Evolutionary conservation across 2,888 invertebrate genomes (phyloP).

Genomic region (Volucella zonaria): DNA sequence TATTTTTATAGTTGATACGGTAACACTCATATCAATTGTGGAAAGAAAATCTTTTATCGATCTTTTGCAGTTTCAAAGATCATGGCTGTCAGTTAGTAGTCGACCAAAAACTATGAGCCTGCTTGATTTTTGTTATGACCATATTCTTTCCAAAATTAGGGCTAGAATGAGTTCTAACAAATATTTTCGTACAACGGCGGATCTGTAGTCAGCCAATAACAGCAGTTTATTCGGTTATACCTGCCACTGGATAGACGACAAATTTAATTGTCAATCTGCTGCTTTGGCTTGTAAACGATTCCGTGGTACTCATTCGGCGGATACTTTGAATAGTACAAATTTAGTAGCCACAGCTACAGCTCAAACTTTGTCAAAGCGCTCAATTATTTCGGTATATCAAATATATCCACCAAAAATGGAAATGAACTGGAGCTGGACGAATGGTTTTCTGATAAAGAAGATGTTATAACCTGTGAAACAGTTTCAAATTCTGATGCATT

Average conservation of each 20-base stretch:
- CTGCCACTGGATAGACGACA: too few relatives aligned
- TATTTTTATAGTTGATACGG: not conserved
- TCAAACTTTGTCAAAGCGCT: conserved; percentile 44
- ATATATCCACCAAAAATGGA: conserved; percentile 1
- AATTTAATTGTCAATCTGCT: not conserved
- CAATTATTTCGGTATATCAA: conserved; percentile 40
- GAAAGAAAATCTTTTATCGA: conserved; percentile 6
- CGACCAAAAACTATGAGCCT: not conserved
- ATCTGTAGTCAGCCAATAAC: too few relatives aligned
- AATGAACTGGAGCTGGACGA: not conserved
- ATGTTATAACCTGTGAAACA: conserved; percentile 7
- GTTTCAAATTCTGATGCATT: conserved; percentile 5
- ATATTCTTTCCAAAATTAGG: not conserved
- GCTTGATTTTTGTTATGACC: not conserved
- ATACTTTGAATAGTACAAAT: conserved; percentile 31
- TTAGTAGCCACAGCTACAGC: conserved; percentile 44
- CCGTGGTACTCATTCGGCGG: not conserved
- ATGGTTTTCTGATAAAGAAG: conserved; percentile 2
- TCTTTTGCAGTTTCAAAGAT: not conserved
- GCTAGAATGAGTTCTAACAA: not conserved
- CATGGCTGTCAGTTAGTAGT: not conserved
- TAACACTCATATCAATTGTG: conserved; percentile 2
- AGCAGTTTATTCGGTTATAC: too few relatives aligned
- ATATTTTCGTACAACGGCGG: not conserved
- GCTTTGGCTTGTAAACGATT: not conserved